Evolutionary conservation across 30 jellyfish, hydroid and myxozoan species (phyloP).

Genomic region (Pelagia noctiluca): DNA sequence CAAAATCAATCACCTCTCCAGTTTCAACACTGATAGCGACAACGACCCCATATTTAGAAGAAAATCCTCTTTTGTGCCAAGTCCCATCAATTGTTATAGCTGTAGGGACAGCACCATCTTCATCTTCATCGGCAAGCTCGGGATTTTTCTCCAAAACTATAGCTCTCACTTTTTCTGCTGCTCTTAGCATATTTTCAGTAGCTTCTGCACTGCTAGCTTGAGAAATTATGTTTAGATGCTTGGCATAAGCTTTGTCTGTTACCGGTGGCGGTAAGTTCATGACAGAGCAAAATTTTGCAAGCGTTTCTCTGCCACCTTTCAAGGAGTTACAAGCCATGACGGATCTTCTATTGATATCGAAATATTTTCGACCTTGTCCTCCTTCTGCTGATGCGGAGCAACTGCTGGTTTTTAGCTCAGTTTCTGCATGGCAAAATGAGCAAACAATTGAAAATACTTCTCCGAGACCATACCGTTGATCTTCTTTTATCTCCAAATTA

Average conservation of each 20-base stretch:
- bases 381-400: neutral
- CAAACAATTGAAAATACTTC: neutral
- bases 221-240: neutral
- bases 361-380: too few species aligned
- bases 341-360: neutral
- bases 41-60: slow-evolving; percentile 17
- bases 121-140: neutral
- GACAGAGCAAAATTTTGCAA: neutral
- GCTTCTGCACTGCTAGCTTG: neutral
- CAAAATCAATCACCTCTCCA: too few species aligned
- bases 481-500: neutral
- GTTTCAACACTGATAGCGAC: neutral
- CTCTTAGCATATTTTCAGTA: neutral
- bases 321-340: neutral
- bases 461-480: neutral
- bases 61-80: slow-evolving; percentile 17
- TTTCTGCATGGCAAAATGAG: neutral
- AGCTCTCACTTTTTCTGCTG: neutral
- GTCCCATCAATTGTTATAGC: slow-evolving; percentile 18
- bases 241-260: neutral
- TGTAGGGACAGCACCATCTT: slow-evolving; percentile 25
- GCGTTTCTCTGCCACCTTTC: slow-evolving; percentile 1
- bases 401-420: neutral
- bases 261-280: slow-evolving; percentile 7
- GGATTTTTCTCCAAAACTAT: neutral